phyloP scores from a whole-genome alignment of 2,113 vertebrate species.

The Misgurnus mizolepis region DNA sequence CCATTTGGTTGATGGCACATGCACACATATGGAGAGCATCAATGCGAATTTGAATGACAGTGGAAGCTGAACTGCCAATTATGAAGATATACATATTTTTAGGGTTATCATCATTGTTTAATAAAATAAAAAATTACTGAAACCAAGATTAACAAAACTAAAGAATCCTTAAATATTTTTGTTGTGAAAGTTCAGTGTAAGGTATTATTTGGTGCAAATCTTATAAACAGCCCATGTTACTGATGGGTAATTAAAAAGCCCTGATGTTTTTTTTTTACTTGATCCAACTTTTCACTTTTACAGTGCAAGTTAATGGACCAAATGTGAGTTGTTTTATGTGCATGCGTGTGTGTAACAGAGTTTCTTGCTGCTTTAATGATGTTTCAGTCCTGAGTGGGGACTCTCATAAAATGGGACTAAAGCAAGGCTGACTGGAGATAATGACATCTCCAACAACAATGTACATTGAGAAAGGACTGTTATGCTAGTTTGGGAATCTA shows the following conservation, averaged over 20 bases:
- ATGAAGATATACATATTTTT: neutral
- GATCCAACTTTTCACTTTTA: too few species aligned
- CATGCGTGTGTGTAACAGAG: neutral
- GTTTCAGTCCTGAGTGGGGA: neutral
- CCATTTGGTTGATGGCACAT: constrained; percentile 6
- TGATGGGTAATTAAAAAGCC: too few species aligned
- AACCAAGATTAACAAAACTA: too few species aligned
- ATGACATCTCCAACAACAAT: neutral
- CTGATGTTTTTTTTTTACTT: too few species aligned
- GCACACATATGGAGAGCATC: constrained; percentile 13
- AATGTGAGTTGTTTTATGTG: neutral
- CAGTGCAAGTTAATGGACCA: neutral
- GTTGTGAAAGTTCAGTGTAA: too few species aligned
- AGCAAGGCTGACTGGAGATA: neutral
- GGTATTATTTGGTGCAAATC: too few species aligned
- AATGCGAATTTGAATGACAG: neutral
- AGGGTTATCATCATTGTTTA: neutral
- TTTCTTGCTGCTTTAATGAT: neutral
- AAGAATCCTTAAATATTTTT: too few species aligned
- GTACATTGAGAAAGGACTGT: neutral
- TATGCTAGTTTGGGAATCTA: constrained; percentile 3
- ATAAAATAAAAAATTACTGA: neutral
- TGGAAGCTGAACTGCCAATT: neutral
- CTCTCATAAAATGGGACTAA: constrained; percentile 5
- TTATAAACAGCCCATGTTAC: too few species aligned